Conservation (phyloP, 1,140 invertebrate species). For the Coptotermes formosanus region DNA sequence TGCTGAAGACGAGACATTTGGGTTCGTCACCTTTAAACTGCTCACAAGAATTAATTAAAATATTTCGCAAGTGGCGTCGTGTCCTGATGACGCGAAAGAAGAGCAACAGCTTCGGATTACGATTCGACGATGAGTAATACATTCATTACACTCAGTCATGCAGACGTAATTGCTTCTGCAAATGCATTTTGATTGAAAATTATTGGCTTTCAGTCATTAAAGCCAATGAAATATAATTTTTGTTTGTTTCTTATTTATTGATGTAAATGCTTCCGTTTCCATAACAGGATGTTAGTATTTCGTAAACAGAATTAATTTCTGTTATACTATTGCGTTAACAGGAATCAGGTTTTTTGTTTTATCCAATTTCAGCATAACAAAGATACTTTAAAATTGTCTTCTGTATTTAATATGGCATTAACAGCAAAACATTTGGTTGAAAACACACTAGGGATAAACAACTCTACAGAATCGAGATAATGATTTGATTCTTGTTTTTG, state of each 20-base stretch:
- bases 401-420: too few relatives aligned
- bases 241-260: neutral
- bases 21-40: neutral
- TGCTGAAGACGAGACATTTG: neutral
- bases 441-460: too few relatives aligned
- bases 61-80: neutral
- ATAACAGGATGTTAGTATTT: neutral
- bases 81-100: neutral
- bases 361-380: too few relatives aligned
- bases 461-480: too few relatives aligned
- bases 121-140: neutral
- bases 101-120: neutral
- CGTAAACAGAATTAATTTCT: neutral
- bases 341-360: neutral
- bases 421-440: too few relatives aligned
- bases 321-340: neutral
- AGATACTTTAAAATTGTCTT: too few relatives aligned
- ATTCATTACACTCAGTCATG: neutral
- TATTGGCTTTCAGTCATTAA: neutral
- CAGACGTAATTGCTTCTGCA: neutral
- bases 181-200: constrained; percentile 19
- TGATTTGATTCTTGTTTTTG: too few relatives aligned
- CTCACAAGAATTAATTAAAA: neutral
- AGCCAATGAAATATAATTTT: constrained; percentile 15
- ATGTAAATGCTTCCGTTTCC: neutral